Percentiles rank a stretch among this genome's conserved stretches.
phyloP scores from a whole-genome alignment of 1,140 invertebrate genomes.

The Onthophagus taurus region DNA sequence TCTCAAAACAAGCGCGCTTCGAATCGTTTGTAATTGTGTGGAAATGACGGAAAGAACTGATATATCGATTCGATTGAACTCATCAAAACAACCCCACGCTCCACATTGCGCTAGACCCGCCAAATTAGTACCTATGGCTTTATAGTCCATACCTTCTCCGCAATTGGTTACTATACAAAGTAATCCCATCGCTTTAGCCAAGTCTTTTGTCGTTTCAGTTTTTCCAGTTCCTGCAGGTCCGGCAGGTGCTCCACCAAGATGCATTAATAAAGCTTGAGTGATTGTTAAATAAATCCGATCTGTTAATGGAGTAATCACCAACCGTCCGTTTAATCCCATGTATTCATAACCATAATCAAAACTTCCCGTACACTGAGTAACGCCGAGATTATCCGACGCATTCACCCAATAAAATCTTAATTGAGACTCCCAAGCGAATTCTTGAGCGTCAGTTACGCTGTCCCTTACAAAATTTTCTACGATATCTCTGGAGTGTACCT shows the following conservation, averaged over 20 bases:
- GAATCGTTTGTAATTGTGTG: conserved; percentile 79
- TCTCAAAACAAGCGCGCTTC: conserved; percentile 68
- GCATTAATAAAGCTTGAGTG: conserved; percentile 82
- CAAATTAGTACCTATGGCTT: conserved; percentile 75
- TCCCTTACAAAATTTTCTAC: conserved; percentile 79
- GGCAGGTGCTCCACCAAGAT: conserved; percentile 78
- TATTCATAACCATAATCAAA: conserved; percentile 92
- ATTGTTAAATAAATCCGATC: conserved; percentile 87
- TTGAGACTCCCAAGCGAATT: conserved; percentile 91
- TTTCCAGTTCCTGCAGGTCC: conserved; percentile 81
- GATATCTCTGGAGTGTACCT: conserved; percentile 84
- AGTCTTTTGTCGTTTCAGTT: conserved; percentile 83
- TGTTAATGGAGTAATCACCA: conserved; percentile 85
- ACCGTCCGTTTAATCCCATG: conserved; percentile 82
- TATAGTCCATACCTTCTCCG: conserved; percentile 84
- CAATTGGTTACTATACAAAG: conserved; percentile 88
- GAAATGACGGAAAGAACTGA: conserved; percentile 87
- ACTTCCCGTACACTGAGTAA: conserved; percentile 73
- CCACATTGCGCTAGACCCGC: conserved; percentile 65
- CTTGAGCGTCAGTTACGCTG: conserved; percentile 68
- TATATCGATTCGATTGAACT: conserved; percentile 85
- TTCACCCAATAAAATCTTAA: conserved; percentile 85
- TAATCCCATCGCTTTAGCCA: conserved; percentile 78
- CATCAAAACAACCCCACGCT: conserved; percentile 85
- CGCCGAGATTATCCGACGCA: conserved; percentile 67